Conservation (phyloP, 2,113 vertebrate genomes). For the Sclerurus mexicanus region DNA sequence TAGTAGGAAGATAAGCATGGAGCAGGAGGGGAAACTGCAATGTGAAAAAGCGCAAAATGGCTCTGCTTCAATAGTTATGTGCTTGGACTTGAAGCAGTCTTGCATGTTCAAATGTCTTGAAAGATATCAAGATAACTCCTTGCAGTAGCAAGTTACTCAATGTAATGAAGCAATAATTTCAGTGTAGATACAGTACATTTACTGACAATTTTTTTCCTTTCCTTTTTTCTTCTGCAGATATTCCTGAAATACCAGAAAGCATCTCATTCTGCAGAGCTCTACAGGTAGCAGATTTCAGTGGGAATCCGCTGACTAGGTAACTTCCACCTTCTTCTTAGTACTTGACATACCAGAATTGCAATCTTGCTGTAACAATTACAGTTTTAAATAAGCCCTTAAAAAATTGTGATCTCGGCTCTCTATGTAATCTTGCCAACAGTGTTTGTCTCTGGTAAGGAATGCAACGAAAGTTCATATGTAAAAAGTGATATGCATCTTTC, state of each 20-base stretch:
- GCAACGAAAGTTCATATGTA: background rate
- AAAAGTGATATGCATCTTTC: background rate
- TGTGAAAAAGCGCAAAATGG: background rate
- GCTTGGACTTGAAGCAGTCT: background rate
- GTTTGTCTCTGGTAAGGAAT: background rate
- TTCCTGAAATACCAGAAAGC: conserved; percentile 96
- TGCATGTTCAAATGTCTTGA: background rate
- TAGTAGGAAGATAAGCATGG: background rate
- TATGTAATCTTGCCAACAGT: background rate
- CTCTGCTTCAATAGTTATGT: background rate
- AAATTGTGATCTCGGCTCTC: background rate
- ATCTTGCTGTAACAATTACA: background rate
- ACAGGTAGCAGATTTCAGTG: conserved; percentile 97
- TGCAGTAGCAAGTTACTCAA: background rate
- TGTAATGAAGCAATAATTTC: background rate
- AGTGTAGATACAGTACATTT: background rate
- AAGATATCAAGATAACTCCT: background rate
- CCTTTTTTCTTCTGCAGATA: conserved; percentile 79
- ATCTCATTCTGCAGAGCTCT: conserved; percentile 96
- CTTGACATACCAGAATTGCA: background rate
- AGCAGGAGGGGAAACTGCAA: background rate
- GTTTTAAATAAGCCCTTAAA: conserved; percentile 25
- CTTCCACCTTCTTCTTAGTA: background rate
- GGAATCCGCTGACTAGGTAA: conserved; percentile 96
- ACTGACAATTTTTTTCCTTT: background rate